These are phyloP conservation scores for Oryzias dopingdopingensis DNA, from an alignment of 2,797 vertebrate genomes.

Conservation along the genomic window DNA sequence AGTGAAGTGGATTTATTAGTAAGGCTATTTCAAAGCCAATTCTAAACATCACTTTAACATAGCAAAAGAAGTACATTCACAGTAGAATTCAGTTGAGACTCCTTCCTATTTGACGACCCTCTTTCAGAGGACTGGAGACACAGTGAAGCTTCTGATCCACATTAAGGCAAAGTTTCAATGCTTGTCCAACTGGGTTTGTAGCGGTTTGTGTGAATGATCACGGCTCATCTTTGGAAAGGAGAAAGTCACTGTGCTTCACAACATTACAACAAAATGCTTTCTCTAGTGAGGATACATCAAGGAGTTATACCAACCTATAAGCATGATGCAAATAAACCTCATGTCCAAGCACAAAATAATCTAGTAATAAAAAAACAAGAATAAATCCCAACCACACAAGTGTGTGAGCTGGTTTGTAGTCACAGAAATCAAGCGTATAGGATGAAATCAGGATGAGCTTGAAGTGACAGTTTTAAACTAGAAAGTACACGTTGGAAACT, in stretches of 20 bases:
- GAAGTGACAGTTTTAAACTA: no score
- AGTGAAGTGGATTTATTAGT: slow-evolving; percentile 34
- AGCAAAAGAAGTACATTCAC: slow-evolving; percentile 24
- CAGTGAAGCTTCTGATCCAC: slow-evolving; percentile 3
- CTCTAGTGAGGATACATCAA: slow-evolving; percentile 7
- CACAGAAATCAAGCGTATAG: no score
- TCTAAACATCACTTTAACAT: slow-evolving; percentile 12
- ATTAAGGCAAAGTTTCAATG: slow-evolving; percentile 3
- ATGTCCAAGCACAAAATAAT: no score
- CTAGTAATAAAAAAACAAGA: no score
- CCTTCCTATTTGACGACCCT: slow-evolving; percentile 15
- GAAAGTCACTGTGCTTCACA: neutral
- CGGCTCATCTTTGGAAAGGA: slow-evolving; percentile 4
- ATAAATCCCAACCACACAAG: no score
- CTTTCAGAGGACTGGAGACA: neutral
- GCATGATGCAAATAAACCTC: no score
- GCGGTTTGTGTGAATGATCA: slow-evolving; percentile 6
- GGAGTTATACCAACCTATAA: slow-evolving; percentile 5
- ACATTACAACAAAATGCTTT: neutral
- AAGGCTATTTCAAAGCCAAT: slow-evolving; percentile 26
- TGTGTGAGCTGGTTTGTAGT: no score
- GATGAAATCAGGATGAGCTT: no score
- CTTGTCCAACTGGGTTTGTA: slow-evolving; percentile 1
- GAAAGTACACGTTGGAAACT: no score
- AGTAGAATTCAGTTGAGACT: slow-evolving; percentile 12